Evolutionary conservation across 2,888 invertebrate species (phyloP).

Genomic region (Chrysolina haemoptera): DNA sequence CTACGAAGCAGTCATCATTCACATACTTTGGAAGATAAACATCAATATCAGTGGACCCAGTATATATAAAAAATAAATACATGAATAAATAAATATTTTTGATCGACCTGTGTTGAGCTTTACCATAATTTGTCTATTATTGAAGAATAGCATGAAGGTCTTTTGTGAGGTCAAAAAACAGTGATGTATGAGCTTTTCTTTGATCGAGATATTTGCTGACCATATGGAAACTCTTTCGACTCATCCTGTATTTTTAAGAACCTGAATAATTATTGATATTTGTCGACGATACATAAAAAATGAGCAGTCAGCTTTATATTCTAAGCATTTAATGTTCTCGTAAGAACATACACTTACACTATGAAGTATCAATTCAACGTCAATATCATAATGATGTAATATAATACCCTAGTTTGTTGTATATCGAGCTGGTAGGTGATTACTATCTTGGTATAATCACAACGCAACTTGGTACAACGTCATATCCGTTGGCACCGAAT

Average conservation of each 20-base stretch:
- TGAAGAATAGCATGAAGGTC: too few relatives aligned
- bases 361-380: conserved; percentile 18
- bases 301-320: not conserved
- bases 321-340: not conserved
- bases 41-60: too few relatives aligned
- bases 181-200: too few relatives aligned
- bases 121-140: too few relatives aligned
- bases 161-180: too few relatives aligned
- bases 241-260: not conserved
- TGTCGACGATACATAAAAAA: not conserved
- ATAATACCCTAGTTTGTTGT: conserved; percentile 13
- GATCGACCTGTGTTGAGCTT: too few relatives aligned
- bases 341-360: not conserved
- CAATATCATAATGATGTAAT: conserved; percentile 25
- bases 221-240: not conserved
- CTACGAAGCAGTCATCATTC: too few relatives aligned
- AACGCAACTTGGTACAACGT: conserved; percentile 23
- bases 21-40: too few relatives aligned
- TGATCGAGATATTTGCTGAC: too few relatives aligned
- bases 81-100: too few relatives aligned
- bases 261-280: not conserved
- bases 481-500: conserved; percentile 37
- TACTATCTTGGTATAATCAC: conserved; percentile 28
- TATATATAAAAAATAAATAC: too few relatives aligned
- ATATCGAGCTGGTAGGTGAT: conserved; percentile 11